phyloP scores from a whole-genome alignment of 2,113 vertebrate species.

The Podarcis cretensis region DNA sequence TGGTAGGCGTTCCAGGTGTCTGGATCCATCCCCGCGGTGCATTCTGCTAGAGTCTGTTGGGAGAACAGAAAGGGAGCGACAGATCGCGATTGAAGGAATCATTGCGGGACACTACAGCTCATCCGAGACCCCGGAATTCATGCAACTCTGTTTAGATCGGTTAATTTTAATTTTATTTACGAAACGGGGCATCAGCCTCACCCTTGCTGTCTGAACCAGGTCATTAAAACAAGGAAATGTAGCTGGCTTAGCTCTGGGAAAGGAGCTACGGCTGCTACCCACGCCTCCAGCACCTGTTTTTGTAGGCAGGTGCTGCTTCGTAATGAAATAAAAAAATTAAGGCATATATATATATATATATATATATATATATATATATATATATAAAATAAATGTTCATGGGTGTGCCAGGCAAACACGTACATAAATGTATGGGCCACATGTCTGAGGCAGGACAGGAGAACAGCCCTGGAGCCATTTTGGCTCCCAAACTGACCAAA shows the following conservation, averaged over 20 bases:
- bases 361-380: no score
- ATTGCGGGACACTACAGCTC: not conserved
- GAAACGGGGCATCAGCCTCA: no score
- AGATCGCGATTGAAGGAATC: not conserved
- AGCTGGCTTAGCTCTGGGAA: not conserved
- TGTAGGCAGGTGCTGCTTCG: not conserved
- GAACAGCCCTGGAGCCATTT: no score
- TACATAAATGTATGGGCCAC: no score
- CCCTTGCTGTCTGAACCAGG: not conserved
- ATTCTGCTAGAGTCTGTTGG: constrained; percentile 77
- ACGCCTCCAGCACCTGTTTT: not conserved
- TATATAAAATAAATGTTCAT: no score
- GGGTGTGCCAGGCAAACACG: no score
- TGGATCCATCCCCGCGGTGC: constrained; percentile 80
- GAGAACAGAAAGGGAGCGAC: no score
- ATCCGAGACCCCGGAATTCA: not conserved
- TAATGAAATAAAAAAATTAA: not conserved
- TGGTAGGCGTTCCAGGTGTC: constrained; percentile 87
- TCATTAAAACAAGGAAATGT: not conserved
- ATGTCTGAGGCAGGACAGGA: no score
- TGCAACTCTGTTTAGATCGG: no score
- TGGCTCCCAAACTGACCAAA: no score
- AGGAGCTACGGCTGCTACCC: not conserved
- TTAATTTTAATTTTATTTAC: no score
- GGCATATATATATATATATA: no score